Evolutionary conservation across 1,140 invertebrate genomes (phyloP), one percentile per base, ranked within the genome.

Genomic region (Muscidifurax raptorellus): DNA sequence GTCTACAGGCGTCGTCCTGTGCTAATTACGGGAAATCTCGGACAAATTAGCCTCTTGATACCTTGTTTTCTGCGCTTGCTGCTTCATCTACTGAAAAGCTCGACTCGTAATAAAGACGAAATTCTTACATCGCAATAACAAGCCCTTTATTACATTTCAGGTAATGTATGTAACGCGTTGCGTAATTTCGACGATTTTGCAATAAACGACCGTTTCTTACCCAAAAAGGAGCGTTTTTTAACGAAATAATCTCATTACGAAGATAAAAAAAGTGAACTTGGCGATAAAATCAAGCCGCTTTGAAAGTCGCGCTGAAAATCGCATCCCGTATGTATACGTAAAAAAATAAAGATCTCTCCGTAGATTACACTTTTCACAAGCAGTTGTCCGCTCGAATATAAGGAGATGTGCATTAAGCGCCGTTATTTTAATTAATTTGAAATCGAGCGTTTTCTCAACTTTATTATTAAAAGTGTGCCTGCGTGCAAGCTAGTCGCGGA

Each of bases 41-140:
- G 83, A 84, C 80, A 88, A 89, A 88, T 88, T 88, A 80, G 59
- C 40, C 27, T 71, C 79, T 64, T 78, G 18, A 78, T 76, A 76
- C 10, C 15, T 64, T n/a, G 27, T 78, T 77, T 22, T 32, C 52
- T 66, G 27, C 28, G 10, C 27, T 76, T 22, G 18, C 6, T 76
- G 27, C 12, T 18, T 71, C 32, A 72, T 27, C 0, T n/a, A 18
- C 32, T n/a, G 22, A 9, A 27, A 27, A 66, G 64, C 9, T 66
- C 25, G 64, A 66, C n/a, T 25, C 64, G 25, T 67, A 52, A 52
- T 2, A 40, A 40, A 40, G 40, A 40, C 40, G 40, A 40, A 40
- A 40, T 40, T 4, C 40, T n/a, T n/a, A n/a, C n/a, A n/a, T 25
- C 64, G 25, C 27, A 52, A 52, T 2, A 2, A 32, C 32, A 6